These are phyloP conservation scores for Eospalax fontanierii DNA, from an alignment of 2,797 vertebrate genomes.

Conservation along the genomic window DNA sequence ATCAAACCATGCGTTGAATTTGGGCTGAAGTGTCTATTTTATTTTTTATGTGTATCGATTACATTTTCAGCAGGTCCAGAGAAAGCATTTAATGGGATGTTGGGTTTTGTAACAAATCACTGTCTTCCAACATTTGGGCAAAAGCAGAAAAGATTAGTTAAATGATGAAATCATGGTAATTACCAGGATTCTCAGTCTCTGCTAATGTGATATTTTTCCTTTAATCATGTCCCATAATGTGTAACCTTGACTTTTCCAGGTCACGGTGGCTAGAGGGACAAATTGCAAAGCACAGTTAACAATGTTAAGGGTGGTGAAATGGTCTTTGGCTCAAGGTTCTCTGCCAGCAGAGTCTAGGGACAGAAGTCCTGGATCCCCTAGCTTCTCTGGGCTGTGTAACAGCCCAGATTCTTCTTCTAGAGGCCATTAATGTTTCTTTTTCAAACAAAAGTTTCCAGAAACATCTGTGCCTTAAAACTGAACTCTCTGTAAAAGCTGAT, in stretches of 20 bases:
- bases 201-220: conserved; percentile 51
- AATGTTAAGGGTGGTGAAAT: conserved; percentile 5
- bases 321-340: not conserved
- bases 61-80: conserved; percentile 21
- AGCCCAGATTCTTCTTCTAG: not conserved
- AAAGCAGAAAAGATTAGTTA: conserved; percentile 65
- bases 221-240: conserved; percentile 72
- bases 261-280: conserved; percentile 71
- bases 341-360: not conserved
- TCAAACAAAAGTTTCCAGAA: not conserved
- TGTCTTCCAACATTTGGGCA: conserved; percentile 3
- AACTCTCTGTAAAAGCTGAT: no score
- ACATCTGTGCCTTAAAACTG: no score
- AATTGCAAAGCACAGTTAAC: conserved; percentile 30
- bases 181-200: conserved; percentile 52
- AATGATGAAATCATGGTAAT: conserved; percentile 72
- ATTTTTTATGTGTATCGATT: not conserved
- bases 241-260: conserved; percentile 69
- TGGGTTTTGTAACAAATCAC: not conserved
- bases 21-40: conserved; percentile 1
- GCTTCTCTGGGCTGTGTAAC: not conserved
- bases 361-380: not conserved
- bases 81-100: not conserved
- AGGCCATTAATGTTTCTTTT: not conserved
- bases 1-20: not conserved